Evolutionary conservation across 2,113 vertebrate genomes (phyloP).

Genomic region (Dolichotis patagonum): DNA sequence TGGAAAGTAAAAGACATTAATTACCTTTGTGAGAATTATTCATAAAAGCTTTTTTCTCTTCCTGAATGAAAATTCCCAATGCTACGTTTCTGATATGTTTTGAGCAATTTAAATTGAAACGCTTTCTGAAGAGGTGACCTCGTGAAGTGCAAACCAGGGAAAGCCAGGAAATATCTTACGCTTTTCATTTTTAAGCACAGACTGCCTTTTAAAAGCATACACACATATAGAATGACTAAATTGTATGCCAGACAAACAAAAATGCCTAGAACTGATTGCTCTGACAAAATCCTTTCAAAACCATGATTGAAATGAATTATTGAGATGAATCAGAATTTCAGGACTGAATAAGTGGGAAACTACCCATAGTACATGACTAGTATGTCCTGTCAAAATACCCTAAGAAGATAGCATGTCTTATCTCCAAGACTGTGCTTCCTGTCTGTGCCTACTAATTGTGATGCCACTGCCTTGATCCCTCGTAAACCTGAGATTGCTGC

Average conservation of each 20-base stretch:
- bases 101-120: neutral
- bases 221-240: neutral
- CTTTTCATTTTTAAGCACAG: neutral
- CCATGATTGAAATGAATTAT: neutral
- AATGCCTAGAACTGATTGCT: neutral
- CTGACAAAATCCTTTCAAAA: neutral
- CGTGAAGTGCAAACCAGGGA: neutral
- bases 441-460: too few species aligned
- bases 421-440: neutral
- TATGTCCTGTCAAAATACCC: neutral
- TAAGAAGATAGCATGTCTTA: neutral
- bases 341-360: neutral
- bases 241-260: neutral
- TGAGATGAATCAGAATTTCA: neutral
- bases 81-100: neutral
- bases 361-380: neutral
- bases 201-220: neutral
- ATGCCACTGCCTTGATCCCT: neutral
- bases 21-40: neutral
- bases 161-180: too few species aligned
- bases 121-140: neutral
- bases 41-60: neutral
- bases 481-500: neutral
- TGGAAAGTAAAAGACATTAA: neutral
- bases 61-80: neutral